Base-by-base conservation (phyloP, 2,797 vertebrate species). In the Prunella strophiata region DNA sequence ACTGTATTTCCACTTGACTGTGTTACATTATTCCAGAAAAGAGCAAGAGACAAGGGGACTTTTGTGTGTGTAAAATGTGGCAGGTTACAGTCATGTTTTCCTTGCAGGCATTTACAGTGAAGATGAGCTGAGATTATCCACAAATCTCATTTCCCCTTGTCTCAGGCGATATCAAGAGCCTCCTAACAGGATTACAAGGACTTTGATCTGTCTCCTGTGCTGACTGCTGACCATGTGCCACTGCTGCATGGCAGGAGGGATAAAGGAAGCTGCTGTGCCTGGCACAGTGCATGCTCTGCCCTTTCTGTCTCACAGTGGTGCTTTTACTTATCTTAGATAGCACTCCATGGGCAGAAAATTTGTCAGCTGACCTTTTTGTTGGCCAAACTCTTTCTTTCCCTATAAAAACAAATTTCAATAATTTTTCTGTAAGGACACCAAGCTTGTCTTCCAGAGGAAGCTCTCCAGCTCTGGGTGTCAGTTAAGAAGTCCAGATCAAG, bases 171-270 rank as follows among this genome's bases (percentile, higher is more conserved):
- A 88, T 47, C 47, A 80, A 67, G 89, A 85, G 52, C 32, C 17
- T 83, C 74, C 61, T 85, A 88, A 94, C 83, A 82, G 54, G 87
- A 92, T 94, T 94, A 77, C 45, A 80, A 77, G 91, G 78, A 54
- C 79, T 93, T 91, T 74, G 61, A 36, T 83, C 75, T 77, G 48
- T 89, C 68, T 91, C 38, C 38, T 65, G 15, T 52, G 84, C 82
- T 42, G 30, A 73, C n/a, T 67, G 45, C 59, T 87, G 84, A 32
- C 57, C 26, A 4, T 54, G 77, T 87, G 84, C 34, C 48, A 9
- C 70, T 81, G 89, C 67, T 1, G 2, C 67, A 16, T 10, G 18
- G 67, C 63, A 73, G 14, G 59, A 58, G 47, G 77, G 47, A 71
- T 82, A 42, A 59, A 73, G 59, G 29, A 67, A 83, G 61, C 66